Base-by-base conservation (phyloP, 2,888 invertebrate species). In the Agrilus cyanescens region DNA sequence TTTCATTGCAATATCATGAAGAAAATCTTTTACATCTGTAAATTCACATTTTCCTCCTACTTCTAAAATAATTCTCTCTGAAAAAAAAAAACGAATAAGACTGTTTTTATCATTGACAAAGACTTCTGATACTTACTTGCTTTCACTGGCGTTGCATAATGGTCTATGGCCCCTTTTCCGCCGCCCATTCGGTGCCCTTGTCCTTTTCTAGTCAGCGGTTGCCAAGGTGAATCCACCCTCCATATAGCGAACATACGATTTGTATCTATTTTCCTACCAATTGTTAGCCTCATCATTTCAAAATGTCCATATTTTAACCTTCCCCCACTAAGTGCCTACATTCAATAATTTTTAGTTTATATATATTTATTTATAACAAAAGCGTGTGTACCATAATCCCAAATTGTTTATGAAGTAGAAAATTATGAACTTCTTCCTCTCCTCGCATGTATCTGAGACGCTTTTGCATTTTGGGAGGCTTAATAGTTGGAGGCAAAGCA, bases 201-300 rank as follows among this genome's bases (percentile, higher is more conserved):
- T 0, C 89, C 86, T 63, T 88, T 88, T 64, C 84, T 89, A 0
- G 90, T 88, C 8, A 94, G 68, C 0, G 97, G 87, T 58, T 96
- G 93, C 97, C 97, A 99, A 0, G 96, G 95, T 0, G 90, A 72
- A 55, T 93, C 91, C 0, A 98, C 71, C 54, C 98, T 73, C 95
- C 96, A 99, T 25, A 90, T 71, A 1, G 94, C 91, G 73, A 96
- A 99, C 83, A 88, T 89, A 55, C 79, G 76, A 49, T 74, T 78
- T 14, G 74, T 66, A 54, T 94, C 83, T 57, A 97, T 74, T 57
- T 84, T 82, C 38, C 85, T 74, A 43, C 85, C 82, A 20, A 96
- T 65, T 1, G 73, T 70, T 31, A 84, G 65, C 61, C 97, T 81
- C 18, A 90, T 75, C 82, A 90, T 84, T 70, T 97, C 95, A 63